Evolutionary conservation across 1,140 invertebrate species (phyloP), one percentile per base, ranked within the genome.

Genomic region (Aphaenogaster floridana): DNA sequence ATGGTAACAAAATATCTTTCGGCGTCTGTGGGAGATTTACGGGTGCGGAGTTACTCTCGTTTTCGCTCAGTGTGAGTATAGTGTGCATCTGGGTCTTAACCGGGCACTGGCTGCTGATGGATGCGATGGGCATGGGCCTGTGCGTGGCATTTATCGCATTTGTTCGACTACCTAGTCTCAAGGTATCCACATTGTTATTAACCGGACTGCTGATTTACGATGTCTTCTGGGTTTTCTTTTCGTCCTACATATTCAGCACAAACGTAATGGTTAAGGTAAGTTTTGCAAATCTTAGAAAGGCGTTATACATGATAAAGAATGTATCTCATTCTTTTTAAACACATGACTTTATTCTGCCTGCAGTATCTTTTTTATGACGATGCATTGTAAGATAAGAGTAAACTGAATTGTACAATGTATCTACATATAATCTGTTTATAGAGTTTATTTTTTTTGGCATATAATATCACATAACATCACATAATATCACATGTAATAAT

Each of bases 191-290:
- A 21, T 96, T 99, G 87, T 96, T 99, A 78, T 96, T 99, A 88
- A 99, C 99, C 64, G 99, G 99, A 48, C 96, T 99, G 90, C 97
- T 99, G 63, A 98, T 99, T 66, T 99, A 99, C 94, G 99, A 99
- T 96, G 99, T 99, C 48, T 99, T 99, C 96, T 99, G 99, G 99
- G 99, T 99, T 36, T 99, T 99, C 95, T 99, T 99, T 96, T 99
- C 99, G 6, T 99, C 98, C 0, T 99, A 99, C 94, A 99, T 99
- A 93, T 99, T 99, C 96, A 99, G 98, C 96, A 98, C 99, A 93
- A 99, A 99, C 94, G 98, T 99, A 78, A 99, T 99, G 99, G 99
- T 99, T 80, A 99, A 99, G 96, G 98, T 98, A 90, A 96, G 91
- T 69, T 57, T 57, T 45, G 50, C 0, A 57, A 69, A 69, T 66